Evolutionary conservation across 2,113 vertebrate genomes (phyloP).

Genomic region (Salminus brasiliensis): DNA sequence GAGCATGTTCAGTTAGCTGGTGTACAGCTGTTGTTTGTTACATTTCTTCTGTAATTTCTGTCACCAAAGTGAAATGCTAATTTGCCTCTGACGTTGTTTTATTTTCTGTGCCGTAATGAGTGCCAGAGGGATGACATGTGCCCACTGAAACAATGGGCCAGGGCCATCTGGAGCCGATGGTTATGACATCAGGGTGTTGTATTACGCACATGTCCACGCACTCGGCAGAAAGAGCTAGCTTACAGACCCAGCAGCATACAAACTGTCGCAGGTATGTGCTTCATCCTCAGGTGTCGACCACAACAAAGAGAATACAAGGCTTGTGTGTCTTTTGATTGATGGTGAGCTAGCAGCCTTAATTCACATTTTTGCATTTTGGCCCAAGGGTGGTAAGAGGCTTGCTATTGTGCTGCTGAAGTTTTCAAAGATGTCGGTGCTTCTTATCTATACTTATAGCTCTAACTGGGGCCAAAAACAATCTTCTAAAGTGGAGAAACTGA

Average conservation of each 20-base stretch:
- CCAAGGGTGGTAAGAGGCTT: constrained; percentile 30
- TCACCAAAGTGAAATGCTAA: background rate
- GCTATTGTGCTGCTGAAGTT: background rate
- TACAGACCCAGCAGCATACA: constrained; percentile 58
- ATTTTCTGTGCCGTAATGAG: background rate
- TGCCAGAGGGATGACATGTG: constrained; percentile 40
- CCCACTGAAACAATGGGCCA: constrained; percentile 32
- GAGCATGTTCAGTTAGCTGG: background rate
- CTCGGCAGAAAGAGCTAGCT: constrained; percentile 53
- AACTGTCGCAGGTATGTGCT: constrained; percentile 69
- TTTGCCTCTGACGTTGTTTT: constrained; percentile 4
- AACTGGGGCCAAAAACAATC: too few species aligned
- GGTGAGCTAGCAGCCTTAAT: constrained; percentile 55
- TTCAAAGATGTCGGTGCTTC: background rate
- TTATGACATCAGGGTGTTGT: constrained; percentile 70
- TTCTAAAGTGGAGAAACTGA: too few species aligned
- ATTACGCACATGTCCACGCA: constrained; percentile 62
- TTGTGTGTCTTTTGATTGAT: constrained; percentile 64
- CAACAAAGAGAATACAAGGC: constrained; percentile 67
- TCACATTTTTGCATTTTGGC: constrained; percentile 44
- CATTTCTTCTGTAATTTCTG: background rate
- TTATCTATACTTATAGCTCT: background rate
- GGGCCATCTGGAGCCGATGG: constrained; percentile 65
- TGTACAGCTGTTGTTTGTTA: background rate
- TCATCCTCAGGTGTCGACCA: constrained; percentile 75